These are phyloP conservation scores for Hypercompe scribonia DNA, from an alignment of 2,888 invertebrate genomes.

Conservation along the genomic window DNA sequence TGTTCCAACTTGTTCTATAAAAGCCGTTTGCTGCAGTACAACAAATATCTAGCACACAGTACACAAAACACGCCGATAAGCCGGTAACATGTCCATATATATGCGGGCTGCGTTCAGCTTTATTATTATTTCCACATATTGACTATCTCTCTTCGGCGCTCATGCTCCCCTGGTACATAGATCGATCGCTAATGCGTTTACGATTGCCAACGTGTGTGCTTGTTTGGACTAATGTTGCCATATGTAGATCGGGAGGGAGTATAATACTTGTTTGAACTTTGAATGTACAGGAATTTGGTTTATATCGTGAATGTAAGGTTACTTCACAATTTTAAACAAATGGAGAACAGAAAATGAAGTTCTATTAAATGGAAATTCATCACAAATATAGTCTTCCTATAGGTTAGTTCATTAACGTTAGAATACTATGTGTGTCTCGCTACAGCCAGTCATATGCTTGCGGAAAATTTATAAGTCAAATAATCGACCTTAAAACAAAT, in stretches of 20 bases:
- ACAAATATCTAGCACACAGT: slow-evolving; percentile 14
- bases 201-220: slow-evolving; percentile 36
- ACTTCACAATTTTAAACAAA: background rate
- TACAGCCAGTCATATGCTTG: background rate
- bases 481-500: too few relatives aligned
- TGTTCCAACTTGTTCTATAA: slow-evolving; percentile 9
- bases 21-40: slow-evolving; percentile 12
- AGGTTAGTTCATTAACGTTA: too few relatives aligned
- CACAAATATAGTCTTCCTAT: too few relatives aligned
- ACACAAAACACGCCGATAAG: slow-evolving; percentile 21
- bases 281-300: slow-evolving; percentile 16
- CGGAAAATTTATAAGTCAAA: too few relatives aligned
- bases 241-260: slow-evolving; percentile 21
- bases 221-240: slow-evolving; percentile 25
- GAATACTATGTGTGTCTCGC: background rate
- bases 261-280: slow-evolving; percentile 21
- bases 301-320: slow-evolving; percentile 12
- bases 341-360: background rate
- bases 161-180: slow-evolving; percentile 29
- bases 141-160: slow-evolving; percentile 63
- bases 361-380: background rate
- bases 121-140: slow-evolving; percentile 86
- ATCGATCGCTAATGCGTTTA: slow-evolving; percentile 54
- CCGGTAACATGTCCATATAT: slow-evolving; percentile 63
- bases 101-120: slow-evolving; percentile 77